Percentiles rank a stretch among this genome's conserved stretches.
Evolutionary conservation across 2,797 vertebrate genomes (phyloP).

Genomic region (Protonibea diacanthus): DNA sequence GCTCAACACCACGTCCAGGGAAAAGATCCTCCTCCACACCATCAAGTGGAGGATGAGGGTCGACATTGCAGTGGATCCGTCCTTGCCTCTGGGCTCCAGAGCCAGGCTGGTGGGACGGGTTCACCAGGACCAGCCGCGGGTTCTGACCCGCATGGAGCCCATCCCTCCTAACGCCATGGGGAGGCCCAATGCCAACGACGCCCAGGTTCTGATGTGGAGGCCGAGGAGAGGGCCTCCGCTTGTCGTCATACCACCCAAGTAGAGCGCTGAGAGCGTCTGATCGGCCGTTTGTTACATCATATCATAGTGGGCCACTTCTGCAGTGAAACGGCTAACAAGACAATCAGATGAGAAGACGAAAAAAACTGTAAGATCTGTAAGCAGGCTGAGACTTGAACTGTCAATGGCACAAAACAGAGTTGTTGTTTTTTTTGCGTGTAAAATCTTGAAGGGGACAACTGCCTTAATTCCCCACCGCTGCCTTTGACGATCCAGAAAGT

Average conservation of each 20-base stretch:
- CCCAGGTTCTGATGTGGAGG: conserved; percentile 99
- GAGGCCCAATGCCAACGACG: conserved; percentile 97
- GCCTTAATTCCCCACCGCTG: conserved; percentile 86
- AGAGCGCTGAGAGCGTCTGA: conserved; percentile 63
- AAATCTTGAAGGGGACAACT: conserved; percentile 74
- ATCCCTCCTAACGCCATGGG: conserved; percentile 95
- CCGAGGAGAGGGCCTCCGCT: conserved; percentile 93
- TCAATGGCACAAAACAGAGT: conserved; percentile 44
- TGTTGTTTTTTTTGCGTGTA: conserved; percentile 26
- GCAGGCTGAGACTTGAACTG: conserved; percentile 41
- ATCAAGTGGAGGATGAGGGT: conserved; percentile 99
- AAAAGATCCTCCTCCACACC: conserved; percentile 96
- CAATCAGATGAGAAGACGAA: conserved; percentile 23
- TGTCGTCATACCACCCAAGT: conserved; percentile 97
- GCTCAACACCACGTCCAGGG: conserved; percentile 92
- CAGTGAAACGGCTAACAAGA: conserved; percentile 31
- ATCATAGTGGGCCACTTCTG: conserved; percentile 27
- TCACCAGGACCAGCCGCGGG: conserved; percentile 96
- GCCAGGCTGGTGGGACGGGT: conserved; percentile 92
- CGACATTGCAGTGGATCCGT: conserved; percentile 94
- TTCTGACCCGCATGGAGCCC: conserved; percentile 96
- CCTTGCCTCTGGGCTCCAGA: conserved; percentile 92
- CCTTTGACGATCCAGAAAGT: conserved; percentile 80
- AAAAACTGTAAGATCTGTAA: conserved; percentile 19
- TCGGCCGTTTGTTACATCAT: conserved; percentile 28